Percentiles rank a stretch among this genome's conserved stretches.
Conservation (phyloP, 1,140 invertebrate species). For the Trachymyrmex septentrionalis region DNA sequence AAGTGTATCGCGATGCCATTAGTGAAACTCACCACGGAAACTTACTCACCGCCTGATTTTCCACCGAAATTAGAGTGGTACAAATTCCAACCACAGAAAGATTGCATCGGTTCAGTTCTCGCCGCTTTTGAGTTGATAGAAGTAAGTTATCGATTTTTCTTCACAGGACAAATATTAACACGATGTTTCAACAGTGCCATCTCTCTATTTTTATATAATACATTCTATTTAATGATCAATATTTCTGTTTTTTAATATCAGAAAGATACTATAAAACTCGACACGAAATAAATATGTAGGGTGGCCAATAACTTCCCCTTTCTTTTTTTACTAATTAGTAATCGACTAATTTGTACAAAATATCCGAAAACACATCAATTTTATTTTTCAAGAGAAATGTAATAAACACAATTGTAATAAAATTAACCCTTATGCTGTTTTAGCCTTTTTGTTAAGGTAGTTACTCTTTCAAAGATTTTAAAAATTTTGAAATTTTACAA, state of each 20-base stretch:
- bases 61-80: constrained; percentile 88
- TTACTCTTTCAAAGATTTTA: no score
- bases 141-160: constrained; percentile 76
- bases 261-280: background rate
- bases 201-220: background rate
- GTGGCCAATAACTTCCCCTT: background rate
- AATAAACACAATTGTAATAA: background rate
- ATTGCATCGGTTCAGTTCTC: constrained; percentile 86
- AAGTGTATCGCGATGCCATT: constrained; percentile 85
- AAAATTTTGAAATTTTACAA: no score
- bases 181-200: background rate
- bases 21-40: constrained; percentile 85
- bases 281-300: background rate
- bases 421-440: no score
- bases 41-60: constrained; percentile 84
- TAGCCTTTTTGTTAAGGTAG: no score
- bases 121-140: constrained; percentile 88
- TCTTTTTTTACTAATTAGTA: background rate
- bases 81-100: constrained; percentile 84
- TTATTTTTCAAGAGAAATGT: background rate
- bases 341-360: background rate
- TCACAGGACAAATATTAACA: background rate
- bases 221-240: background rate
- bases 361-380: background rate
- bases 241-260: background rate